Base-by-base conservation (phyloP, 2,797 vertebrate genomes). In the Eremophila alpestris region DNA sequence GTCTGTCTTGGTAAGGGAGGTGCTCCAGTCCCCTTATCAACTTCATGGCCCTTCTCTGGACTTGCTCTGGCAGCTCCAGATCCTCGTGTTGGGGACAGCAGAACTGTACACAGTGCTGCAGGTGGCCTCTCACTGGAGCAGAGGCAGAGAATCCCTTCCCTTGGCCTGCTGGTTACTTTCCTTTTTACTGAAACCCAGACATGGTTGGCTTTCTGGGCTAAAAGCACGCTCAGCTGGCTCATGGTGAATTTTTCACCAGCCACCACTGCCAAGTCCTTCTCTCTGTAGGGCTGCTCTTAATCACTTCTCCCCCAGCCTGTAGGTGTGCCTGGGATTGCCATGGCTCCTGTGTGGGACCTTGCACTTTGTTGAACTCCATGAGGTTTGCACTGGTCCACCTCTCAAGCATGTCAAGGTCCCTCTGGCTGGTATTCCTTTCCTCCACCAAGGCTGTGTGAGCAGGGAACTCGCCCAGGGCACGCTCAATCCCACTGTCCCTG, bases 401-500 rank as follows among this genome's bases (percentile, higher is more conserved):
- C 60, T 43, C 36, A 18, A 14, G 18, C 0, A 0, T 36, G 69
- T 9, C 60, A 26, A 22, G 70, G 43, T 26, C 6, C 11, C 21
- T 26, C 43, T 26, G 52, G 60, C 32, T 75, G 56, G 26, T 13
- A 11, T 58, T 10, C 11, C 60, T 32, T 36, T 21, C 22, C 60
- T 65, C 29, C 30, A 20, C 19, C 23, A 30, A 43, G 43, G 36
- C 82, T 58, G 32, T 51, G 32, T 65, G 70, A 49, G 10, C 36
- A 32, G 14, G 36, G 51, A 43, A 5, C 26, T 49, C 3, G 0
- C 34, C 0, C 0, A 17, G 51, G 59, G 9, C 68, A 34, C 1
- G 0, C 36, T 41, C 0, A 0, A 34, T 24, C 11, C 20, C 13
- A 16, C 16, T 34, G 21, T 40, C 21, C 0, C 0, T 24, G 51